Evolutionary conservation across 2,113 vertebrate species (phyloP), one percentile per base, ranked within the genome.

Genomic region (Apistogramma diplotaenia): DNA sequence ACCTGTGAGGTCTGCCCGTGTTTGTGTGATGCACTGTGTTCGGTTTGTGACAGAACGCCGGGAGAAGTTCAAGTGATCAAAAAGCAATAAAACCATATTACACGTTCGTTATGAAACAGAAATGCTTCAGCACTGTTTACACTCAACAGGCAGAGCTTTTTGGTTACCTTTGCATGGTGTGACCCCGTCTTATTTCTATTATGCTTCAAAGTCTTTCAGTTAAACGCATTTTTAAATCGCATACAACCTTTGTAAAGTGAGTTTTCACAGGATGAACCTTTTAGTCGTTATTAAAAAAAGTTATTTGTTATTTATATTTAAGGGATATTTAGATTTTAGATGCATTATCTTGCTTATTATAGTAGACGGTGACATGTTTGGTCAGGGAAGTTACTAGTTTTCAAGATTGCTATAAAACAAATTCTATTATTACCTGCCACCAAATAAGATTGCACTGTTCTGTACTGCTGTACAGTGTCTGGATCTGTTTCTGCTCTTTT

Each of bases 281-380:
- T 90, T 89, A 89, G 85, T 92, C 89, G 82, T 89, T 60, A 84
- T 93, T 94, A 90, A 78, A 76, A 65, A 81, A 91, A 90, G 76
- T 89, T 88, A 86, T 93, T 93, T 91, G 92, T 94, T 95, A 92
- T 96, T 96, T 96, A 96, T 96, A 96, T 96, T 92, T 94, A 94
- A 95, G 95, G 95, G 95, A 96, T 92, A 93, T 95, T 94, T 95
- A 94, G 93, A 92, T 91, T 93, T 95, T 93, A 93, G 83, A 91
- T 83, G 89, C 92, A 89, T 94, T 94, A 93, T 94, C 92, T 87
- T 94, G 86, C 93, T 93, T 90, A 85, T 87, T 89, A 79, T 85
- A 82, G 29, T 87, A 91, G 89, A 88, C 71, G 51, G 77, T 31
- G 16, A 92, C 81, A 91, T 86, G 84, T 93, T 89, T 91, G 92